These are phyloP conservation scores for Laothoe populi DNA, from an alignment of 2,888 invertebrate species.

Conservation along the genomic window DNA sequence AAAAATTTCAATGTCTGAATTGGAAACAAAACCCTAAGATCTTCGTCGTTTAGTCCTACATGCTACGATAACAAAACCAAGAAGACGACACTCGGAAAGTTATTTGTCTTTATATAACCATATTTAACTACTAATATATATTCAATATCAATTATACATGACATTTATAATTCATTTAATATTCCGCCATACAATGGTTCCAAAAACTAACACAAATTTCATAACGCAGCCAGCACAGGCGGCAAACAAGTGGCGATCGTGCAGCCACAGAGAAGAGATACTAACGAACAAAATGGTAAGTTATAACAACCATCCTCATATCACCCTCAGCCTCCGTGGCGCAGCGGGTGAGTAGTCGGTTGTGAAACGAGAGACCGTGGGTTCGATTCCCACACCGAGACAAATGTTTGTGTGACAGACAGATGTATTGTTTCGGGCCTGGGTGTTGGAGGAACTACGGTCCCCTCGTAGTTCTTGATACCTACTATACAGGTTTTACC, in stretches of 20 bases:
- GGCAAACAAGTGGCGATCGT: conserved; percentile 78
- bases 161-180: neutral
- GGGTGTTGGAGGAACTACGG: too few species aligned
- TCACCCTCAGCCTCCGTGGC: too few species aligned
- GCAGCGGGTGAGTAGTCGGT: too few species aligned
- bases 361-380: too few species aligned
- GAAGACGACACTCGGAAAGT: neutral
- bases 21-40: too few species aligned
- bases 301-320: neutral
- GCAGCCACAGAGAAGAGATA: conserved; percentile 72
- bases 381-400: too few species aligned
- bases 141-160: neutral
- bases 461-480: too few species aligned
- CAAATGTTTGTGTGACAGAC: too few species aligned
- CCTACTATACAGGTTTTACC: too few species aligned
- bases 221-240: conserved; percentile 47
- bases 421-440: too few species aligned
- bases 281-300: conserved; percentile 56
- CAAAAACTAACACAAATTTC: conserved; percentile 13
- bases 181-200: neutral
- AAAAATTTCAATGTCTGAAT: too few species aligned
- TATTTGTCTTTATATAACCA: neutral
- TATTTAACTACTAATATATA: neutral
- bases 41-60: too few species aligned
- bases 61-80: neutral